phyloP scores from a whole-genome alignment of 2,113 vertebrate genomes.

The Corythornis vintsioides region DNA sequence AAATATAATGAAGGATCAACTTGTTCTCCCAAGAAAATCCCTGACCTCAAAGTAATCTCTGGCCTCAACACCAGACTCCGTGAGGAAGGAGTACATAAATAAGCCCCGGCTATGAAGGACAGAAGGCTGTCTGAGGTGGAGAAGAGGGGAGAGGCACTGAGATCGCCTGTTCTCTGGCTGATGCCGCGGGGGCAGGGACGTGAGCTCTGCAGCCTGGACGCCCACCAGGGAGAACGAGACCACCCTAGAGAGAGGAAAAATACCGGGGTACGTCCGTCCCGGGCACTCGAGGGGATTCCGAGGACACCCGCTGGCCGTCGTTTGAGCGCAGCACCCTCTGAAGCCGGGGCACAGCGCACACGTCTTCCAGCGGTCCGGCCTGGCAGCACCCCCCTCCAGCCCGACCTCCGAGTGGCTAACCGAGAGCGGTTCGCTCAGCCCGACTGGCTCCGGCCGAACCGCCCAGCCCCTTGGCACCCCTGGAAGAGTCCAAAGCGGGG shows the following conservation, averaged over 20 bases:
- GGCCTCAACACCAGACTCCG: neutral
- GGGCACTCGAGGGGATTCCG: rapidly evolving
- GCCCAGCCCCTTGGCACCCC: neutral
- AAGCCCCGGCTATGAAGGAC: neutral
- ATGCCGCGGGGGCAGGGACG: neutral
- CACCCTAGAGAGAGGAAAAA: neutral
- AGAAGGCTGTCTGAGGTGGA: rapidly evolving
- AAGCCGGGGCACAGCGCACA: too few species aligned
- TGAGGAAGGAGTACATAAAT: rapidly evolving
- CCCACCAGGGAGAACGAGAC: neutral
- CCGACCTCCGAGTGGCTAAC: too few species aligned
- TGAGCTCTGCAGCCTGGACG: too few species aligned
- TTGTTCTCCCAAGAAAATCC: neutral
- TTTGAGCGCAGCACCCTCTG: rapidly evolving
- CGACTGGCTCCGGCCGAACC: neutral
- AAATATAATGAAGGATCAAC: rapidly evolving
- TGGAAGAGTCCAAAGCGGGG: neutral
- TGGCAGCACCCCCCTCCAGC: neutral
- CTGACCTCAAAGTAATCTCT: neutral
- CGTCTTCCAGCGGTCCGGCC: neutral
- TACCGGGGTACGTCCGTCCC: neutral
- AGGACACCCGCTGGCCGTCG: neutral
- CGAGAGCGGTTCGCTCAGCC: neutral
- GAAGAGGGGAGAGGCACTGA: too few species aligned
- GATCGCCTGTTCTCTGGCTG: neutral